A percentile compares a stretch with the other conserved stretches of the same genome.
phyloP scores from a whole-genome alignment of 1,140 invertebrate species.

The Drosophila virilis region DNA sequence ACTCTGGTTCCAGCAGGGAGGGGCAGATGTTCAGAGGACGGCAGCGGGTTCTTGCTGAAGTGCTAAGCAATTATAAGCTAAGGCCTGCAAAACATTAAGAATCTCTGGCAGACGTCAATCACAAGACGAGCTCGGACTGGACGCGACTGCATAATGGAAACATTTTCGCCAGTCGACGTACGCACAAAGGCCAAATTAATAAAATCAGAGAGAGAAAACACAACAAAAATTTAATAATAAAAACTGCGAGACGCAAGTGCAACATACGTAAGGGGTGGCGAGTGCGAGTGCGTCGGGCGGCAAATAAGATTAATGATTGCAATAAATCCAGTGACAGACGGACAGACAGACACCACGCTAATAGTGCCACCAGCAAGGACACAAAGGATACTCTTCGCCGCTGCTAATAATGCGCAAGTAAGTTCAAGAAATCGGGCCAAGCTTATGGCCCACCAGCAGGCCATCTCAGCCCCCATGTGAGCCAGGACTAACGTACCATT shows the following conservation, averaged over 20 bases:
- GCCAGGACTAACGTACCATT: constrained; percentile 73
- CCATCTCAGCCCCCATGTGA: constrained; percentile 26
- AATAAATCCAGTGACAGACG: constrained; percentile 83
- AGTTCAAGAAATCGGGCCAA: constrained; percentile 68
- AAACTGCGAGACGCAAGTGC: constrained; percentile 56
- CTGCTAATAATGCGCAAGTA: constrained; percentile 77
- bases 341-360: constrained; percentile 54
- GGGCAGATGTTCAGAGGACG: neutral
- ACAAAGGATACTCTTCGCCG: constrained; percentile 68
- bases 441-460: constrained; percentile 68
- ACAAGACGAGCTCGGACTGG: constrained; percentile 45
- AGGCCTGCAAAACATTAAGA: constrained; percentile 67
- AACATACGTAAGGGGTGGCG: constrained; percentile 22
- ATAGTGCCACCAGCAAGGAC: constrained; percentile 80
- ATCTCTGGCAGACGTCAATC: constrained; percentile 74
- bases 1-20: neutral
- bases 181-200: constrained; percentile 75
- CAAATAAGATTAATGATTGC: constrained; percentile 84
- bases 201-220: constrained; percentile 71
- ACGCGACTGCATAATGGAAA: constrained; percentile 50
- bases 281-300: neutral
- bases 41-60: constrained; percentile 43
- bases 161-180: constrained; percentile 47
- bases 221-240: constrained; percentile 80
- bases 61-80: constrained; percentile 73